A percentile compares a stretch with the other conserved stretches of the same genome.
These are phyloP conservation scores for honey bee (Apis mellifera) DNA, from an alignment of 1,140 invertebrate species.

Conservation along the genomic window Amel_HAv3.1 CM009946.2:5256501-5257000, in stretches of 20 bases:
- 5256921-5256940: neutral
- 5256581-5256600: neutral
- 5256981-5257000: neutral
- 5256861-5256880: neutral
- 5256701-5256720: neutral
- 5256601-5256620: neutral
- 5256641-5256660: neutral
- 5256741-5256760: neutral
- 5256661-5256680: slow-evolving; percentile 18
- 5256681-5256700: neutral
- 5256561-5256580: neutral
- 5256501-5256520: neutral
- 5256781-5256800: neutral
- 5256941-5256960: neutral
- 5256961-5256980: neutral
- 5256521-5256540: neutral
- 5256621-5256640: neutral
- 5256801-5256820: neutral
- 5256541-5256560: neutral
- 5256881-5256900: neutral
- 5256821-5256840: neutral
- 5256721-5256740: neutral
- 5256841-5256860: neutral
- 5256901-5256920: neutral
- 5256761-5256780: neutral